Percentiles rank a stretch among this genome's conserved stretches.
phyloP scores from a whole-genome alignment of 2,888 invertebrate genomes.

The Aleiodes testaceus region DNA sequence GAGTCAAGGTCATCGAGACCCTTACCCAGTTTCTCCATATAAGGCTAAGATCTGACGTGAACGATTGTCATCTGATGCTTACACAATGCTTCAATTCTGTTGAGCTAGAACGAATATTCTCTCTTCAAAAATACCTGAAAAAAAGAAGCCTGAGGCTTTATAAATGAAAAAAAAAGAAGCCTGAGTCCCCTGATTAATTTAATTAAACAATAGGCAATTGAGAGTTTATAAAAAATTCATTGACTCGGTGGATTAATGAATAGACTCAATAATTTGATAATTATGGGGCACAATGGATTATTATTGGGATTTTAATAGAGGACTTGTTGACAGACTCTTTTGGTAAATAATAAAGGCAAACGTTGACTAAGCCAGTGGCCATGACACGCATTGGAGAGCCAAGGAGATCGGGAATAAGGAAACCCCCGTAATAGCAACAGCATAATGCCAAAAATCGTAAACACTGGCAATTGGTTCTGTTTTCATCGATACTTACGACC shows the following conservation, averaged over 20 bases:
- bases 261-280: too few relatives aligned
- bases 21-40: constrained; percentile 69
- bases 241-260: too few relatives aligned
- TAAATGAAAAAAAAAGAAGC: too few relatives aligned
- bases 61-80: constrained; percentile 34
- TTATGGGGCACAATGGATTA: neutral
- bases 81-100: neutral
- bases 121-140: too few relatives aligned
- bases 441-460: constrained; percentile 60
- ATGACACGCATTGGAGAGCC: constrained; percentile 64
- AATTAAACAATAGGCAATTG: neutral
- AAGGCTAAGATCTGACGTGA: constrained; percentile 59
- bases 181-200: neutral
- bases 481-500: constrained; percentile 43
- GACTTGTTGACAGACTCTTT: constrained; percentile 40
- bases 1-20: constrained; percentile 68
- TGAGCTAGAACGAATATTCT: too few relatives aligned
- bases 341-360: constrained; percentile 41
- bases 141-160: too few relatives aligned
- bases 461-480: neutral
- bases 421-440: constrained; percentile 53
- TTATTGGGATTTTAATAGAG: constrained; percentile 30
- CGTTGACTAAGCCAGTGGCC: constrained; percentile 61
- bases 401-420: constrained; percentile 64
- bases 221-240: neutral